Percentiles rank a stretch among this genome's conserved stretches.
These are phyloP conservation scores for Regulus satrapa DNA, from an alignment of 2,113 vertebrate genomes.

Conservation along the genomic window DNA sequence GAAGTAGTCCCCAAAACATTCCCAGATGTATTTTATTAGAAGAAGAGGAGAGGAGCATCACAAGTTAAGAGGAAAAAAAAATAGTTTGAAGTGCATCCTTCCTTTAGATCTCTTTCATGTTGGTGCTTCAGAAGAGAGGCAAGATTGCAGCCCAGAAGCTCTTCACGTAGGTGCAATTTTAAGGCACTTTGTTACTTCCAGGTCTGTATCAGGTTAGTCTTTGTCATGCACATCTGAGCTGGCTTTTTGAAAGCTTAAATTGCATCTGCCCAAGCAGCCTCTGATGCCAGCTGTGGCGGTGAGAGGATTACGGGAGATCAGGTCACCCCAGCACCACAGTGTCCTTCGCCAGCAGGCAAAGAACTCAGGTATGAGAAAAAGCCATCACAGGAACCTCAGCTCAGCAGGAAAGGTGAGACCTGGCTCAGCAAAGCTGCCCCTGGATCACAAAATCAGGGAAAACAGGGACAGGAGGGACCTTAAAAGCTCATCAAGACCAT, in stretches of 20 bases:
- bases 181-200: constrained; percentile 48
- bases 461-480: neutral
- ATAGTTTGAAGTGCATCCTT: neutral
- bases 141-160: neutral
- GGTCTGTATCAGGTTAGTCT: neutral
- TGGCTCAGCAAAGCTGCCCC: neutral
- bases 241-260: neutral
- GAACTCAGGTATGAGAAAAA: neutral
- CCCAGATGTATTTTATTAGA: constrained; percentile 28
- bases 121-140: neutral
- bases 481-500: neutral
- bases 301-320: neutral
- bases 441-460: neutral
- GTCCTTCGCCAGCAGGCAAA: neutral
- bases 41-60: neutral
- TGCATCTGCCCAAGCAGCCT: neutral
- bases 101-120: neutral
- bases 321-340: neutral
- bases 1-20: constrained; percentile 27
- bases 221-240: constrained; percentile 25
- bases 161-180: neutral
- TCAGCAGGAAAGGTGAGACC: neutral
- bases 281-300: neutral
- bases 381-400: neutral
- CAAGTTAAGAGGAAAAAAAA: neutral